These are phyloP conservation scores for Neostethus bicornis DNA, from an alignment of 2,797 vertebrate genomes.

Conservation along the genomic window DNA sequence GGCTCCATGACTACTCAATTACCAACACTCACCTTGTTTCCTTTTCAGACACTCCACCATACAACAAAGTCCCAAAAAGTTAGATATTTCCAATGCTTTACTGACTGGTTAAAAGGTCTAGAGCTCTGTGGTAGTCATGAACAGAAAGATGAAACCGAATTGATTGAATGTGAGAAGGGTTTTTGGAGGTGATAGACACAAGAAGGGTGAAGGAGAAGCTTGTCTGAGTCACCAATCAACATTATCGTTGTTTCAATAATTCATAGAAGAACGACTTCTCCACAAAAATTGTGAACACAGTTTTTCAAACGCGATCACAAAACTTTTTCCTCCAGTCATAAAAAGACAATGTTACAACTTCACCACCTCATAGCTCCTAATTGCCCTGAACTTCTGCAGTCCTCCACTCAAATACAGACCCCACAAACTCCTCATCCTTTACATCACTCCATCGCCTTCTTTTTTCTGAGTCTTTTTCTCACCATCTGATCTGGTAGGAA, in stretches of 20 bases:
- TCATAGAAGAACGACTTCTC: slow-evolving; percentile 48
- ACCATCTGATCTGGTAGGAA: slow-evolving; percentile 66
- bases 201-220: slow-evolving; percentile 26
- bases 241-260: slow-evolving; percentile 56
- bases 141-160: slow-evolving; percentile 47
- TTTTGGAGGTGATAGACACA: slow-evolving; percentile 36
- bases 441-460: slow-evolving; percentile 23
- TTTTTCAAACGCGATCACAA: slow-evolving; percentile 61
- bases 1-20: slow-evolving; percentile 72
- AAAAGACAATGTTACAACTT: slow-evolving; percentile 63
- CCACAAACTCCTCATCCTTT: slow-evolving; percentile 22
- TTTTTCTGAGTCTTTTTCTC: slow-evolving; percentile 47
- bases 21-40: slow-evolving; percentile 74
- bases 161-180: slow-evolving; percentile 37
- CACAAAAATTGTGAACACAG: slow-evolving; percentile 54
- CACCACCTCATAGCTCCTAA: slow-evolving; percentile 53
- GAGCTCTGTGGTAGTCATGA: slow-evolving; percentile 52
- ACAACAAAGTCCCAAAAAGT: slow-evolving; percentile 37
- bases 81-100: slow-evolving; percentile 41
- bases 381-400: slow-evolving; percentile 56
- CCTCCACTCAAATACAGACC: slow-evolving; percentile 26
- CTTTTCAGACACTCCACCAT: slow-evolving; percentile 38
- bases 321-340: slow-evolving; percentile 53
- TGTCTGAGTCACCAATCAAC: slow-evolving; percentile 40
- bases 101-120: slow-evolving; percentile 62